Evolutionary conservation across 2,797 vertebrate species (phyloP).

Genomic region (Gastrophryne carolinensis): DNA sequence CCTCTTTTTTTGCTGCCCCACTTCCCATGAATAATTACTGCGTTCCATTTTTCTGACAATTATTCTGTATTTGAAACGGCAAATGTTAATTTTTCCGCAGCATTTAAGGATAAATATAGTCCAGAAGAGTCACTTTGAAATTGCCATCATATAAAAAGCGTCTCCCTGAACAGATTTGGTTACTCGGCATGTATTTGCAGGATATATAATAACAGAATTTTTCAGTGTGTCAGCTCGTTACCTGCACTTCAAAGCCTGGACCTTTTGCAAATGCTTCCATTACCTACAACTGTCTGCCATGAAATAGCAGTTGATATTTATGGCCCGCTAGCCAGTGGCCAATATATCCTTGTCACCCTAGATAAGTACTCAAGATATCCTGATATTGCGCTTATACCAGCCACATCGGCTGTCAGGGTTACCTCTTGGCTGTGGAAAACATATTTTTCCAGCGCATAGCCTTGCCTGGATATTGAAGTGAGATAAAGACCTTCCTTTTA

Average conservation of each 20-base stretch:
- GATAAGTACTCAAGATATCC: slow-evolving; percentile 34
- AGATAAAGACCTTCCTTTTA: slow-evolving; percentile 31
- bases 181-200: slow-evolving; percentile 12
- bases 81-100: background rate
- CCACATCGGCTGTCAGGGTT: slow-evolving; percentile 27
- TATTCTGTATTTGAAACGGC: background rate
- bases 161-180: background rate
- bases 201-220: slow-evolving; percentile 23
- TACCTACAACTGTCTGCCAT: slow-evolving; percentile 33
- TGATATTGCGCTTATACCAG: slow-evolving; percentile 31
- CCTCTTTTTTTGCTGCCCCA: background rate
- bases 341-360: slow-evolving; percentile 35
- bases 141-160: background rate
- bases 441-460: slow-evolving; percentile 31
- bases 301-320: slow-evolving; percentile 39
- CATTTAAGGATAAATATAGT: slow-evolving; percentile 17
- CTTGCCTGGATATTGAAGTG: slow-evolving; percentile 37
- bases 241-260: slow-evolving; percentile 23
- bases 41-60: background rate
- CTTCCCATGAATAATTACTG: slow-evolving; percentile 22
- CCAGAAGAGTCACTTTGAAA: slow-evolving; percentile 3
- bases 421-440: slow-evolving; percentile 22
- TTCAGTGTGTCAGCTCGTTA: slow-evolving; percentile 29
- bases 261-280: slow-evolving; percentile 35
- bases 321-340: slow-evolving; percentile 32